Evolutionary conservation across 2,113 vertebrate species (phyloP).

Genomic region (Archilochus colubris): DNA sequence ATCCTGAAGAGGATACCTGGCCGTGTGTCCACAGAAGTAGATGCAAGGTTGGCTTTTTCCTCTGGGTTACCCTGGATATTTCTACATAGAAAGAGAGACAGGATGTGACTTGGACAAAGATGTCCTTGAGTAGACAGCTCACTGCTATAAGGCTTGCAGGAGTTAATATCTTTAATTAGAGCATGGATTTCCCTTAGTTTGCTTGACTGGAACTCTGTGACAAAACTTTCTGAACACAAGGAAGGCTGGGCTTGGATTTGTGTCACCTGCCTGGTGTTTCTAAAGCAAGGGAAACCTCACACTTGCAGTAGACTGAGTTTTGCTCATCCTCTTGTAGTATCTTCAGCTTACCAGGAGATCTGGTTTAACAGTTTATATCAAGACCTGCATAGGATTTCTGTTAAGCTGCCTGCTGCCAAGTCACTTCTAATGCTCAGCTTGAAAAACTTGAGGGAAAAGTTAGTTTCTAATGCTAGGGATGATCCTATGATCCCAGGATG

Average conservation of each 20-base stretch:
- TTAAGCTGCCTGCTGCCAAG: neutral
- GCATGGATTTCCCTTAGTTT: neutral
- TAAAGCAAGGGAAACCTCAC: neutral
- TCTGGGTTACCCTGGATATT: neutral
- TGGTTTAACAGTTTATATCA: neutral
- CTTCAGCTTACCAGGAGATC: neutral
- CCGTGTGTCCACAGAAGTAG: constrained; percentile 96
- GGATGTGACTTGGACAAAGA: neutral
- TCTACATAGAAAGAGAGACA: neutral
- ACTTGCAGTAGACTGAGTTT: neutral
- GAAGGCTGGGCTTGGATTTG: neutral
- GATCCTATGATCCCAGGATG: no score
- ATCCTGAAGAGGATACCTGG: constrained; percentile 97
- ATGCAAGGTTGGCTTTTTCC: constrained; percentile 85
- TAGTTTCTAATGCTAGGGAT: neutral
- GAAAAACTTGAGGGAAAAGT: neutral
- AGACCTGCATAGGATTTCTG: neutral
- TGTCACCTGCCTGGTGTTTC: neutral
- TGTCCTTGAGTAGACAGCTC: neutral
- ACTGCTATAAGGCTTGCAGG: neutral
- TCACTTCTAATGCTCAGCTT: neutral
- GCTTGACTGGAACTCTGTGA: neutral
- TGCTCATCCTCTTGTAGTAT: neutral
- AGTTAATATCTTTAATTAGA: neutral
- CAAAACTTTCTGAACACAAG: neutral